These are phyloP conservation scores for Strix uralensis DNA, from an alignment of 2,113 vertebrate genomes.

Conservation along the genomic window DNA sequence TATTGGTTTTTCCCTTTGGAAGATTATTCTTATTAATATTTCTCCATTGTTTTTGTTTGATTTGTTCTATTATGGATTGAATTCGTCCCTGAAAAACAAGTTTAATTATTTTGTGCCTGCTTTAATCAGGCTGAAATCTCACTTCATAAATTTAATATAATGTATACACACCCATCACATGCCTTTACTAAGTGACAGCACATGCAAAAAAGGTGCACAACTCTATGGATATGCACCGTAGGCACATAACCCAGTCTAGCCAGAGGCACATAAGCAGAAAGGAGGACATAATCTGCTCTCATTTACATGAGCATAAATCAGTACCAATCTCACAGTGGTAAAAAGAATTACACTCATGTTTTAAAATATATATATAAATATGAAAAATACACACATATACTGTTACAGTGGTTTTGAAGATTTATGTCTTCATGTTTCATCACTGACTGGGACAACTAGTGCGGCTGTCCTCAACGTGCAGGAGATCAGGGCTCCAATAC, in stretches of 20 bases:
- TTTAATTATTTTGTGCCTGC: neutral
- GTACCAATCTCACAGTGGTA: neutral
- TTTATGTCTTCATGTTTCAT: neutral
- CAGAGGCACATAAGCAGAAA: neutral
- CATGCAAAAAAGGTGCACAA: rapidly evolving
- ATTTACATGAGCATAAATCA: neutral
- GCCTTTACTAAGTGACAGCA: neutral
- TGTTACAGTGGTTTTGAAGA: neutral
- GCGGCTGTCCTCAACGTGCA: neutral
- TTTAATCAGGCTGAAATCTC: neutral
- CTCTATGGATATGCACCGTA: neutral
- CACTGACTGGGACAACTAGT: neutral
- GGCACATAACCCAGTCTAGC: neutral
- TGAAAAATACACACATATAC: neutral
- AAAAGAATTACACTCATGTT: rapidly evolving
- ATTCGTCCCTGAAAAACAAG: neutral
- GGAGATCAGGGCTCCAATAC: neutral
- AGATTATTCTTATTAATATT: slow-evolving; percentile 1
- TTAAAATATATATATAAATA: neutral
- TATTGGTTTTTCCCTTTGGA: neutral
- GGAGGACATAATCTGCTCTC: neutral
- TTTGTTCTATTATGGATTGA: neutral
- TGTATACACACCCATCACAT: neutral
- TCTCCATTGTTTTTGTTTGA: neutral
- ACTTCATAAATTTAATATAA: neutral